Conservation (phyloP, 92 coral and sea anemone genomes). For the Muricea muricata region DNA sequence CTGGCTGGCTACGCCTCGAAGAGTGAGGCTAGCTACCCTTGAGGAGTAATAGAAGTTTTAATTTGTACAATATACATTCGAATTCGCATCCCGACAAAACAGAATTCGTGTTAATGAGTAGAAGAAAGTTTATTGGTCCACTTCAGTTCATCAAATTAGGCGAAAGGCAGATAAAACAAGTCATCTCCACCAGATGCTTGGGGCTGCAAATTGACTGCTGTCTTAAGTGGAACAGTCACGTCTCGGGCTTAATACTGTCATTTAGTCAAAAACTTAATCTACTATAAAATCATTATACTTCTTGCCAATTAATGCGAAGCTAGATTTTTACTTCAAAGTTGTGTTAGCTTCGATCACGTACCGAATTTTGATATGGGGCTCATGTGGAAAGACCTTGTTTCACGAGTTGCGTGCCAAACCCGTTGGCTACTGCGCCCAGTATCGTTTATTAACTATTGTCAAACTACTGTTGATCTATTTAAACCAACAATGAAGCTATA, state of each 20-base stretch:
- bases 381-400: constrained; percentile 42
- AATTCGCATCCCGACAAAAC: constrained; percentile 30
- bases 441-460: no score
- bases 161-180: neutral
- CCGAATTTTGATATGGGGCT: constrained; percentile 40
- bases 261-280: constrained; percentile 41
- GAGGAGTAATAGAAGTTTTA: no score
- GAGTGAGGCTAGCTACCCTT: no score
- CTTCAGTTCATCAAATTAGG: constrained; percentile 25
- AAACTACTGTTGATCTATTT: no score
- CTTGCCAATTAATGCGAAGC: constrained; percentile 10
- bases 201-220: constrained; percentile 2
- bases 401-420: constrained; percentile 43
- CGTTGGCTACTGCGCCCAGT: no score
- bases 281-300: constrained; percentile 42
- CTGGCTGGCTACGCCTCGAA: no score
- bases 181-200: neutral
- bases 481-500: no score
- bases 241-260: no score
- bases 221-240: constrained; percentile 8
- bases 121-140: constrained; percentile 37
- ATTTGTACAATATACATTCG: no score
- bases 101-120: constrained; percentile 15
- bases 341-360: constrained; percentile 52
- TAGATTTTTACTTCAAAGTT: constrained; percentile 52